Conservation (phyloP, 2,888 invertebrate genomes). For the Griposia aprilina region DNA sequence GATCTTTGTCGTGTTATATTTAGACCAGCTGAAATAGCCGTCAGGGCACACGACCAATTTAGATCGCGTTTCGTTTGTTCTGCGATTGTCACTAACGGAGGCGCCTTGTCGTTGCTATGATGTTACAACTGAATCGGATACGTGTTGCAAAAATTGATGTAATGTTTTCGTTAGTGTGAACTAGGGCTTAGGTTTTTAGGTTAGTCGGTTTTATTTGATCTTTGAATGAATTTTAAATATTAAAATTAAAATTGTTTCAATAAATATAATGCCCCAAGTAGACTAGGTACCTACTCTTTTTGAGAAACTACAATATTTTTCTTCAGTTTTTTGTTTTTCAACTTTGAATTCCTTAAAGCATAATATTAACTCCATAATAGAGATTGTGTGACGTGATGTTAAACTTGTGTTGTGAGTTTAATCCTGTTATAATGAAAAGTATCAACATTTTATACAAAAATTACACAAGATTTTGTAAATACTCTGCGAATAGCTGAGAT, state of each 20-base stretch:
- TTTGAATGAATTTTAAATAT: neutral
- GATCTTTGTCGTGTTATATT: conserved; percentile 79
- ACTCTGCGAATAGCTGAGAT: conserved; percentile 28
- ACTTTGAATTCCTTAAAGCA: neutral
- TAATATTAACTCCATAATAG: neutral
- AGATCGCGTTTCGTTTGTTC: conserved; percentile 76
- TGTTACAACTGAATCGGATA: conserved; percentile 62
- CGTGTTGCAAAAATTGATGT: conserved; percentile 33
- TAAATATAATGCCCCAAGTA: too few relatives aligned
- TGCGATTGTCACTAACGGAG: conserved; percentile 74
- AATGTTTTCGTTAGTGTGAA: conserved; percentile 21
- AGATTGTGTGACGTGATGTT: neutral
- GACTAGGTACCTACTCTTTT: neutral
- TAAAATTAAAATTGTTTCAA: too few relatives aligned
- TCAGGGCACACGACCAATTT: conserved; percentile 83
- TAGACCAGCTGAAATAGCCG: conserved; percentile 86
- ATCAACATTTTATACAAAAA: neutral
- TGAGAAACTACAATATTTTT: neutral
- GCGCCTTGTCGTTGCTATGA: conserved; percentile 68
- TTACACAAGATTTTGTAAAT: conserved; percentile 55
- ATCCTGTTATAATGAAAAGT: neutral
- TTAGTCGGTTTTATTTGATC: neutral
- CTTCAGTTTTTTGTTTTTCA: too few relatives aligned
- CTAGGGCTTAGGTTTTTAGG: conserved; percentile 6
- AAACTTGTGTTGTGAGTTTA: neutral